These are phyloP conservation scores for Lerista edwardsae DNA, from an alignment of 2,797 vertebrate species.

Conservation along the genomic window DNA sequence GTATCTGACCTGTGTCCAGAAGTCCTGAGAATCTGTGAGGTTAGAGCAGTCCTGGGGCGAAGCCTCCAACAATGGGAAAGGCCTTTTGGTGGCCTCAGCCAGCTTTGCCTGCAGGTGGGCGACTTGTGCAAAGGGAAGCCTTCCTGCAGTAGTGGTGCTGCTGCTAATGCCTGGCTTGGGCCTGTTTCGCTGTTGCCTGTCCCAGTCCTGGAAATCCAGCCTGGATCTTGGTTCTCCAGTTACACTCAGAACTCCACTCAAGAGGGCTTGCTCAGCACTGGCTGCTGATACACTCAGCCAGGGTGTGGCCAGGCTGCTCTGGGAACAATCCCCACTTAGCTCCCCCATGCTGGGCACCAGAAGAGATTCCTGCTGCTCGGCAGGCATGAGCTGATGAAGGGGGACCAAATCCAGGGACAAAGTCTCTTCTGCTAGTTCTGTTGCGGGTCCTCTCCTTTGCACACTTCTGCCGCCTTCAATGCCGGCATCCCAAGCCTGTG, in stretches of 20 bases:
- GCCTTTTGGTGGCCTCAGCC: not conserved
- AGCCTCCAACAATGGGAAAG: not conserved
- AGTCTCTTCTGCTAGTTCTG: not conserved
- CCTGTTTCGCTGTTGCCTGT: not conserved
- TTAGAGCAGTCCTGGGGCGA: not conserved
- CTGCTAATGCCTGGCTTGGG: too few relatives aligned
- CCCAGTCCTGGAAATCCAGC: too few relatives aligned
- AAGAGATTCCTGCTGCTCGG: not conserved
- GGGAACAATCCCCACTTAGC: not conserved
- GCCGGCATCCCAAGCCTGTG: not conserved
- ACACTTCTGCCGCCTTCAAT: too few relatives aligned
- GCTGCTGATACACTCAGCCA: too few relatives aligned
- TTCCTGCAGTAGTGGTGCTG: not conserved
- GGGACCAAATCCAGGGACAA: too few relatives aligned
- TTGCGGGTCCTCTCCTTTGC: not conserved
- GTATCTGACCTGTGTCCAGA: not conserved
- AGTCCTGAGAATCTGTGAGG: too few relatives aligned
- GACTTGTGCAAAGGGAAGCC: not conserved
- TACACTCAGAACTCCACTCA: not conserved
- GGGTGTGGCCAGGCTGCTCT: not conserved
- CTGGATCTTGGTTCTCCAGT: not conserved
- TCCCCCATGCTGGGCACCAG: too few relatives aligned
- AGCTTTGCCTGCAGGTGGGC: not conserved
- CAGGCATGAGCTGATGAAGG: not conserved
- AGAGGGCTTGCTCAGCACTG: not conserved